These are phyloP conservation scores for Spilosoma lubricipeda DNA, from an alignment of 2,888 invertebrate genomes.

Conservation along the genomic window DNA sequence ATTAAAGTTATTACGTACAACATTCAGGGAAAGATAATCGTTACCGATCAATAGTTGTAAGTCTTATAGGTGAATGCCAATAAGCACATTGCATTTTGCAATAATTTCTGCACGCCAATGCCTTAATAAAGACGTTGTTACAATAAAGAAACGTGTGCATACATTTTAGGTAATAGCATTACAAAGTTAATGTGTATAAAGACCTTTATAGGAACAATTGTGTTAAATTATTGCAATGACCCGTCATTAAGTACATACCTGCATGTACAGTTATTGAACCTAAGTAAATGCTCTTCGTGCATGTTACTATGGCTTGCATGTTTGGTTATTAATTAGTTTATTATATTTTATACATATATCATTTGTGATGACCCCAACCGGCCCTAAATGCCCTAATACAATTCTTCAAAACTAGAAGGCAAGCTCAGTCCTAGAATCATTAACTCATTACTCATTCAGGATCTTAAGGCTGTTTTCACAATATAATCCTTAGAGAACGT, in stretches of 20 bases:
- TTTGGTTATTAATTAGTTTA: background rate
- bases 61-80: background rate
- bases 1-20: conserved; percentile 9
- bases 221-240: too few species aligned
- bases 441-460: too few species aligned
- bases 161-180: background rate
- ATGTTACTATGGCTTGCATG: background rate
- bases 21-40: conserved; percentile 9
- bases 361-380: background rate
- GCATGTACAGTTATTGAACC: too few species aligned
- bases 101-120: background rate
- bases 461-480: too few species aligned
- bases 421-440: background rate
- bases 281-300: too few species aligned
- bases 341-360: too few species aligned
- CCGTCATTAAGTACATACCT: too few species aligned
- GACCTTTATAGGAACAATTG: background rate
- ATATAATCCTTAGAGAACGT: too few species aligned
- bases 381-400: background rate
- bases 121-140: background rate
- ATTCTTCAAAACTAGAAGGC: background rate
- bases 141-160: conserved; percentile 5
- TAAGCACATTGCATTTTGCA: background rate
- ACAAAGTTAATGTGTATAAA: background rate
- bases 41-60: background rate